Percentiles rank a stretch among this genome's conserved stretches.
phyloP scores from a whole-genome alignment of 2,888 invertebrate species.

The Lathronympha strigana region DNA sequence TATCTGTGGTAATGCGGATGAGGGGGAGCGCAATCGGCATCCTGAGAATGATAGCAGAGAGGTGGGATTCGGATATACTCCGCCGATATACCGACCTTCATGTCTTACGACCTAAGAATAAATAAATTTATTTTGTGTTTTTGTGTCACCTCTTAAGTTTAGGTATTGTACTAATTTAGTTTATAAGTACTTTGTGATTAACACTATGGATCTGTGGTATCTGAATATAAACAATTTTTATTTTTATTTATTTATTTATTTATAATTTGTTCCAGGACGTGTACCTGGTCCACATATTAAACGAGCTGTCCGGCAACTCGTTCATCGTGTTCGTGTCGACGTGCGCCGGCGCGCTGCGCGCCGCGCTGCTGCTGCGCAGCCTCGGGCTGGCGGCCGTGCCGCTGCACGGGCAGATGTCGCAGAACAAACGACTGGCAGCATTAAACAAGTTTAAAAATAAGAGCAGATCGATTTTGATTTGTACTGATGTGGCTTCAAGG shows the following conservation, averaged over 20 bases:
- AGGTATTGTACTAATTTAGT: no score
- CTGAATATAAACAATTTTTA: no score
- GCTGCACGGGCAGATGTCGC: constrained; percentile 99
- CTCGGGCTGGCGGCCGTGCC: constrained; percentile 97
- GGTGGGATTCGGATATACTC: no score
- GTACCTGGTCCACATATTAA: constrained; percentile 96
- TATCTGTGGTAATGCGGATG: no score
- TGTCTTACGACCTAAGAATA: no score
- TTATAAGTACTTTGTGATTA: no score
- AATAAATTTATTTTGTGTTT: no score
- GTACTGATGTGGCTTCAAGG: constrained; percentile 99
- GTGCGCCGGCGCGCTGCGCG: constrained; percentile 95
- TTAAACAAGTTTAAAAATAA: constrained; percentile 98
- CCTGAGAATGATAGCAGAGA: no score
- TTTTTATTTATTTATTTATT: not conserved
- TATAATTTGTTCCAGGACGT: constrained; percentile 88
- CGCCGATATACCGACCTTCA: no score
- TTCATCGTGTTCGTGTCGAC: constrained; percentile 99
- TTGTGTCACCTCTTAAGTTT: no score
- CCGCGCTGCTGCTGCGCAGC: constrained; percentile 94
- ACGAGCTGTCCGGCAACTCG: constrained; percentile 97
- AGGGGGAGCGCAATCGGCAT: no score
- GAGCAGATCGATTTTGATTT: constrained; percentile 96
- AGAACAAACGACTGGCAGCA: constrained; percentile 97
- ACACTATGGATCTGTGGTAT: no score